Evolutionary conservation across 2,888 invertebrate species (phyloP).

Genomic region (Palloptera scutellata): DNA sequence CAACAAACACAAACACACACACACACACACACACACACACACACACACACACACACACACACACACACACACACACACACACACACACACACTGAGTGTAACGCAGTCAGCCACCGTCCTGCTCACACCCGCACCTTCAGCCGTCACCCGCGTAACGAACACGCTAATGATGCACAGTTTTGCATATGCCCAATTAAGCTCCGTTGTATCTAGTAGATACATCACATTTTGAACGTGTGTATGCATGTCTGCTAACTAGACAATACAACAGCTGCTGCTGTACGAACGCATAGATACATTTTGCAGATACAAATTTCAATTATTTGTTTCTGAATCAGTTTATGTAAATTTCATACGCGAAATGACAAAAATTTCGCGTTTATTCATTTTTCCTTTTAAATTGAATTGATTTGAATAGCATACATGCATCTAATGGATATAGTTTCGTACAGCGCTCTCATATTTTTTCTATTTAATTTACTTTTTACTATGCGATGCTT

Average conservation of each 20-base stretch:
- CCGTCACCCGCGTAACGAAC: background rate
- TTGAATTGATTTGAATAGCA: too few species aligned
- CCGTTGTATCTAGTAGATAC: background rate
- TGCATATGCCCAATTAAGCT: constrained; percentile 31
- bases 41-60: background rate
- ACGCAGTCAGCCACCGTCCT: background rate
- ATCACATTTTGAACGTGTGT: background rate
- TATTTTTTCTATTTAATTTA: too few species aligned
- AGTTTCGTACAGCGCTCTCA: background rate
- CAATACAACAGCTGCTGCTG: constrained; percentile 32
- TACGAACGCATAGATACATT: constrained; percentile 42
- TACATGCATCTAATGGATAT: background rate
- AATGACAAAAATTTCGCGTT: background rate
- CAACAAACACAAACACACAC: background rate
- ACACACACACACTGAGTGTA: background rate
- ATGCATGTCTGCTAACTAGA: constrained; percentile 8
- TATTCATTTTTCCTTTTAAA: background rate
- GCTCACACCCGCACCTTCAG: constrained; percentile 4
- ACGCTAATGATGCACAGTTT: constrained; percentile 36
- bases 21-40: constrained; percentile 4
- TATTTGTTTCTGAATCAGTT: constrained; percentile 51
- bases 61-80: background rate
- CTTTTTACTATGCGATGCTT: constrained; percentile 35
- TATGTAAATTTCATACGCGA: constrained; percentile 48
- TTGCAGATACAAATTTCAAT: constrained; percentile 54